These are phyloP conservation scores for Campoletis raptor DNA, from an alignment of 2,888 invertebrate genomes.

Conservation along the genomic window DNA sequence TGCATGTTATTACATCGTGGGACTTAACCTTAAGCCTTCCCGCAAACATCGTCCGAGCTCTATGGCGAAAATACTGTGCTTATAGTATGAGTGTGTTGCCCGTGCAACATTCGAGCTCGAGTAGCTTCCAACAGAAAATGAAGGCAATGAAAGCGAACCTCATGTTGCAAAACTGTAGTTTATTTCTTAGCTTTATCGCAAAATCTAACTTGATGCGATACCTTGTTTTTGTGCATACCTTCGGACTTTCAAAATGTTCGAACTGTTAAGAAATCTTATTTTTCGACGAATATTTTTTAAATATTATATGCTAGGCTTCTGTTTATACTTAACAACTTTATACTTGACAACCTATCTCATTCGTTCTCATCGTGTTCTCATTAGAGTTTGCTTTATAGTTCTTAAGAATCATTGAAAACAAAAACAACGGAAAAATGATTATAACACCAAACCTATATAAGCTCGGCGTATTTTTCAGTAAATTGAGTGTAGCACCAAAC, in stretches of 20 bases:
- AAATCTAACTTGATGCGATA: background rate
- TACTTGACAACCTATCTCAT: background rate
- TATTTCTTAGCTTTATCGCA: background rate
- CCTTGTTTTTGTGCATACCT: background rate
- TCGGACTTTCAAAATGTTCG: background rate
- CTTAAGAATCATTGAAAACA: too few relatives aligned
- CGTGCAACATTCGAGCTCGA: constrained; percentile 11
- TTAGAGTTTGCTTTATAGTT: too few relatives aligned
- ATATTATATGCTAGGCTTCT: too few relatives aligned
- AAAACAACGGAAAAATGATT: too few relatives aligned
- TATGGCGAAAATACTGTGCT: constrained; percentile 66
- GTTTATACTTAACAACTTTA: background rate
- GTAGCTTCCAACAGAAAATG: background rate
- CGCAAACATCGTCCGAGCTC: constrained; percentile 73
- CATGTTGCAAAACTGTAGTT: background rate
- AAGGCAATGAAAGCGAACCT: constrained; percentile 1
- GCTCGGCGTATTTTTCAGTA: too few relatives aligned
- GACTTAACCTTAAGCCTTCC: constrained; percentile 76
- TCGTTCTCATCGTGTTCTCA: too few relatives aligned
- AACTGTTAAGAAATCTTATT: background rate
- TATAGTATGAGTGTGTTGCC: background rate
- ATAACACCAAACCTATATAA: too few relatives aligned
- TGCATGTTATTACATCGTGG: constrained; percentile 78
- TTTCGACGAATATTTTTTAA: background rate
- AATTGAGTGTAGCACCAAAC: too few relatives aligned